Evolutionary conservation across 2,888 invertebrate genomes (phyloP), one percentile per base, ranked within the genome.

Genomic region (Trachelus troglodyta): DNA sequence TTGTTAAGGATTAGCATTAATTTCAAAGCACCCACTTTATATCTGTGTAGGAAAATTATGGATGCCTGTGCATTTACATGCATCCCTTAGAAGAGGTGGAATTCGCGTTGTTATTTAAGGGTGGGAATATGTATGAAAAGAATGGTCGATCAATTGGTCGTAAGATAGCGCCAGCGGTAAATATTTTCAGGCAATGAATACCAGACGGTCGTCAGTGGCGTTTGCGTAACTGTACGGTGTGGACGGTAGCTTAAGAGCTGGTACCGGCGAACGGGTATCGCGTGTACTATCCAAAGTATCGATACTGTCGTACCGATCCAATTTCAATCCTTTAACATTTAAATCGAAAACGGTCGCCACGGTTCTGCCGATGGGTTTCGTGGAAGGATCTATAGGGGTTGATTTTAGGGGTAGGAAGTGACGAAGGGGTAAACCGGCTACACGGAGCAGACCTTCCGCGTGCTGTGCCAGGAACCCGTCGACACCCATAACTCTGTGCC

Each of bases 401-500:
- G 74, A 69, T 37, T 71, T 73, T 74, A 69, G 73, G 78, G 31
- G 68, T 56, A 9, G 56, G 56, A 56, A 56, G 56, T 56, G 56
- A 40, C 40, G 40, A 15, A 40, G 40, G 40, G 40, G 40, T 40
- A 6, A 56, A 56, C 9, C 56, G 56, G 56, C 23, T 56, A 56
- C 56, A 56, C 23, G 56, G 56, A 56, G 23, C 23, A 23, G 56
- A 56, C 9, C 23, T 23, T 9, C 56, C 23, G 34, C 30, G 69
- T 69, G 71, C 78, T 75, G 75, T 79, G 78, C 78, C 76, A 78
- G 80, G 75, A 80, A 75, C 77, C 73, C 79, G 77, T 79, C 79
- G 79, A 81, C 79, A 79, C 76, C 77, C 74, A 79, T 81, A 80
- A 81, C 77, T 81, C 77, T 79, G 79, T 69, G 56, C 56, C 56